phyloP scores from a whole-genome alignment of 2,113 vertebrate genomes.

The Psophia crepitans region DNA sequence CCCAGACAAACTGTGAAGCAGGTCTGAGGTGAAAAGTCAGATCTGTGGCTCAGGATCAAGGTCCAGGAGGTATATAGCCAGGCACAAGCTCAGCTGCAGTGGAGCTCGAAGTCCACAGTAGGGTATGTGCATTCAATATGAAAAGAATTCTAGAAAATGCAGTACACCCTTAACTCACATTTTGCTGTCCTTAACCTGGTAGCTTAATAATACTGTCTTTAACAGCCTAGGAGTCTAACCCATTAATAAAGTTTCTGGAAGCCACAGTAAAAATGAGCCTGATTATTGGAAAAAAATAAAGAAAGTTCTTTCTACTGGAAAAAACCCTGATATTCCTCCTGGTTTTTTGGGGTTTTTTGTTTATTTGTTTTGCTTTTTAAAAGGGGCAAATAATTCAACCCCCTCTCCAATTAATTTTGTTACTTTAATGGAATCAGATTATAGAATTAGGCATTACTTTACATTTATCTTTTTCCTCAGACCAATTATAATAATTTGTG shows the following conservation, averaged over 20 bases:
- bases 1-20: neutral
- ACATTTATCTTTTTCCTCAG: neutral
- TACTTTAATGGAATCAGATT: conserved; percentile 7
- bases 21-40: neutral
- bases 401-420: neutral
- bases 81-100: neutral
- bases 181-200: neutral
- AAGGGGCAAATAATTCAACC: neutral
- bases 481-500: conserved; percentile 19
- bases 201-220: neutral
- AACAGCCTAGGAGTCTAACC: neutral
- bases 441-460: neutral
- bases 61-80: neutral
- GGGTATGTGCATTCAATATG: neutral
- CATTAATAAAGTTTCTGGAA: neutral
- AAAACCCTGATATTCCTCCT: neutral
- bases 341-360: too few species aligned
- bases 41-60: neutral
- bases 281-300: neutral
- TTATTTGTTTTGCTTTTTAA: too few species aligned
- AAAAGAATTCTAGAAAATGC: neutral
- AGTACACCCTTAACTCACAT: neutral
- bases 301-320: neutral
- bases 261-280: neutral
- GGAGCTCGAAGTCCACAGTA: neutral